These are phyloP conservation scores for Drosophila willistoni DNA, from an alignment of 1,140 invertebrate species.

Conservation along the genomic window DNA sequence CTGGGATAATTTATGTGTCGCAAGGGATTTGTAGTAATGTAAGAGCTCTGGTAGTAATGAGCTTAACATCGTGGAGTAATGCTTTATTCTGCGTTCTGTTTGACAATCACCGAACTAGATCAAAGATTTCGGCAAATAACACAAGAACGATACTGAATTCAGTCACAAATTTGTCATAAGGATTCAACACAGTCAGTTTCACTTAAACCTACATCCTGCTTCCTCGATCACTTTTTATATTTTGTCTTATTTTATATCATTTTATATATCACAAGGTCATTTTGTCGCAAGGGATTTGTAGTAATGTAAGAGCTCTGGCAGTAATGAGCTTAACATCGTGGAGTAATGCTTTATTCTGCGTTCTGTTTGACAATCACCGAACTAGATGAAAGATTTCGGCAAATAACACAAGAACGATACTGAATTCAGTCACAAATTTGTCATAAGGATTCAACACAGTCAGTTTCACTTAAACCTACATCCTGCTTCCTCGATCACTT, in stretches of 20 bases:
- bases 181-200: no score
- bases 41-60: constrained; percentile 18
- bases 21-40: constrained; percentile 16
- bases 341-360: constrained; percentile 60
- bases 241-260: no score
- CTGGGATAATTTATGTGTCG: not conserved
- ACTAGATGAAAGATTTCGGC: constrained; percentile 26
- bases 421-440: no score
- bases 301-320: constrained; percentile 40
- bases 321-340: constrained; percentile 48
- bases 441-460: no score
- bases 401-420: constrained; percentile 62
- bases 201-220: no score
- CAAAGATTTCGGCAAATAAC: constrained; percentile 53
- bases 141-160: constrained; percentile 43
- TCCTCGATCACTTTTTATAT: no score
- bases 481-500: no score
- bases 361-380: constrained; percentile 79
- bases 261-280: not conserved
- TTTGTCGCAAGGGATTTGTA: constrained; percentile 47
- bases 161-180: no score
- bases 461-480: no score
- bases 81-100: constrained; percentile 62
- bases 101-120: constrained; percentile 63
- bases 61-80: constrained; percentile 47